Conservation (phyloP, 2,888 invertebrate species). For the Polyploca ridens region DNA sequence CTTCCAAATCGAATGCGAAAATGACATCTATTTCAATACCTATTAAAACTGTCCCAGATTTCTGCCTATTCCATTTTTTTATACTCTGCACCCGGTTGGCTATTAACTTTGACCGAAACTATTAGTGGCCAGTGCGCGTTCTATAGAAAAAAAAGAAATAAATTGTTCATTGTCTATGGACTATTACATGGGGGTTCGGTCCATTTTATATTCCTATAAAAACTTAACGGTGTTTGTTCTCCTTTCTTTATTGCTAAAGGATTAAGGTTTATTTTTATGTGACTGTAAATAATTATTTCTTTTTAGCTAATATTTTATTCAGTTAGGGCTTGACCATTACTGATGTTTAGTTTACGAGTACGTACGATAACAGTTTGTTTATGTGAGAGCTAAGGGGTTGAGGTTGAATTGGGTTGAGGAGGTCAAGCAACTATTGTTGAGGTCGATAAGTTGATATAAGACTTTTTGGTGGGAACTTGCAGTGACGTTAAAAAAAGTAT, state of each 20-base stretch:
- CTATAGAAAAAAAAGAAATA: slow-evolving; percentile 28
- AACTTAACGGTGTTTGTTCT: slow-evolving; percentile 23
- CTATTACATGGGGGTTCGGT: slow-evolving; percentile 49
- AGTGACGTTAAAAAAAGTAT: too few species aligned
- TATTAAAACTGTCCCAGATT: background rate
- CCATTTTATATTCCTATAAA: slow-evolving; percentile 38
- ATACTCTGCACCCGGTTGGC: slow-evolving; percentile 26
- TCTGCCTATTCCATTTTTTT: slow-evolving; percentile 15
- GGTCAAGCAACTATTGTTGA: background rate
- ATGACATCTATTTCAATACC: background rate
- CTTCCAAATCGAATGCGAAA: background rate
- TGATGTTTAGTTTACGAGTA: slow-evolving; percentile 9
- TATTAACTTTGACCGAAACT: slow-evolving; percentile 46
- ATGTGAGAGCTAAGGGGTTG: slow-evolving; percentile 15
- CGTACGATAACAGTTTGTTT: background rate
- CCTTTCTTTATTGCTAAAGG: slow-evolving; percentile 10
- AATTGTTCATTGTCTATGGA: slow-evolving; percentile 57
- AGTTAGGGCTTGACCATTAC: slow-evolving; percentile 16
- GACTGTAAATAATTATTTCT: slow-evolving; percentile 9
- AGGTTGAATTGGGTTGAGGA: background rate
- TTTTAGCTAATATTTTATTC: slow-evolving; percentile 27
- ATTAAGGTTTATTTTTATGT: slow-evolving; percentile 18
- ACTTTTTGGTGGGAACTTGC: too few species aligned
- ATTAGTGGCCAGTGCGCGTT: slow-evolving; percentile 44
- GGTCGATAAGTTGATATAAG: background rate